phyloP scores from a whole-genome alignment of 2,888 invertebrate species.

The Lutraria lutraria region DNA sequence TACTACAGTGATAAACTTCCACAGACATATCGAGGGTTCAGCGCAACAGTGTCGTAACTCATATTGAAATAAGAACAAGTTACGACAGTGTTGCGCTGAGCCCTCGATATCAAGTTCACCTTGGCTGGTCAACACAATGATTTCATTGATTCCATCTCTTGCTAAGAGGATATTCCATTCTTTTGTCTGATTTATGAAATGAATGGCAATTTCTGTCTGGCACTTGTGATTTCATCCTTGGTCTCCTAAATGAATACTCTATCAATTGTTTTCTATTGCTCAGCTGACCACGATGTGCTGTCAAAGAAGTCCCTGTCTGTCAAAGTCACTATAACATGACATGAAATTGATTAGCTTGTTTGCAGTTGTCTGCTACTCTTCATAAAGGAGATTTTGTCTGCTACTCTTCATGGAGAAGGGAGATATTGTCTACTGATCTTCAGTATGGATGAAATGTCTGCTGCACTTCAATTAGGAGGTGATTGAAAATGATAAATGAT shows the following conservation, averaged over 20 bases:
- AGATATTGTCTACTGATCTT: background rate
- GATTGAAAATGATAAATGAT: constrained; percentile 3
- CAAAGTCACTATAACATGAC: background rate
- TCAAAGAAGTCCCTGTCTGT: background rate
- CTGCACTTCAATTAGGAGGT: constrained; percentile 8
- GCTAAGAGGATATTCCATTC: background rate
- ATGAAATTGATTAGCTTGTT: constrained; percentile 14
- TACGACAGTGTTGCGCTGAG: too few species aligned
- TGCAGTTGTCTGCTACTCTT: constrained; percentile 7
- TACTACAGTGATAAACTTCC: too few species aligned
- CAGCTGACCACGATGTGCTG: background rate
- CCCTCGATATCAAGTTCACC: too few species aligned
- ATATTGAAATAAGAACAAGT: too few species aligned
- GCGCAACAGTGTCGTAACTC: too few species aligned
- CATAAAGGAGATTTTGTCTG: background rate
- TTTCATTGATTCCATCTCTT: background rate
- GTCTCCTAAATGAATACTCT: background rate
- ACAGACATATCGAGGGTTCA: too few species aligned
- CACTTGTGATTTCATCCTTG: background rate
- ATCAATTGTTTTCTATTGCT: background rate
- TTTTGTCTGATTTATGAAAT: background rate
- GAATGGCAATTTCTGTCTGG: background rate
- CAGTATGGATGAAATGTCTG: background rate
- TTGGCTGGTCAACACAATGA: too few species aligned
- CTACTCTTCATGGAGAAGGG: background rate